Conservation (phyloP, 1,140 invertebrate species). For the Catajapyx aquilonaris region DNA sequence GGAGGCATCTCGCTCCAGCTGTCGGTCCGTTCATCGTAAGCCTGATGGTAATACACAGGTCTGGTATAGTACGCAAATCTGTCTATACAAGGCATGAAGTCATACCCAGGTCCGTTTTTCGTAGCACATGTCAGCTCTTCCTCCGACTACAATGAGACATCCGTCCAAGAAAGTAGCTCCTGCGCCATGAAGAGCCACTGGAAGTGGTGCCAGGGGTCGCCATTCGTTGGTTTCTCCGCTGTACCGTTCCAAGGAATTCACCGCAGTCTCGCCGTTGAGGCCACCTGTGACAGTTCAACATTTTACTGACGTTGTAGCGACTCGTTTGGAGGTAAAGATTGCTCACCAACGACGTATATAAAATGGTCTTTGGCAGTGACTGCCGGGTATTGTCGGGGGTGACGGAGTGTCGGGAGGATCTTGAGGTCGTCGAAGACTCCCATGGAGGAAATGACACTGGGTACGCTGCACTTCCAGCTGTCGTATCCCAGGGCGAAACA, state of each 20-base stretch:
- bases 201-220: slow-evolving; percentile 12
- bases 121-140: slow-evolving; percentile 11
- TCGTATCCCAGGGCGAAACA: slow-evolving; percentile 17
- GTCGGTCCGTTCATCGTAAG: slow-evolving; percentile 13
- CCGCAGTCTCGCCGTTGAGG: too few relatives aligned
- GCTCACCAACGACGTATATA: slow-evolving; percentile 14
- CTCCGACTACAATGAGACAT: slow-evolving; percentile 14
- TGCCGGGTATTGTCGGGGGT: slow-evolving; percentile 14
- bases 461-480: slow-evolving; percentile 15
- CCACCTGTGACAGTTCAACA: too few relatives aligned
- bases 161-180: slow-evolving; percentile 14
- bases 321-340: too few relatives aligned
- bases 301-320: too few relatives aligned
- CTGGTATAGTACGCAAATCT: too few relatives aligned
- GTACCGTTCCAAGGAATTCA: too few relatives aligned
- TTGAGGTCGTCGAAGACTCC: slow-evolving; percentile 10
- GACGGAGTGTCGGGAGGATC: slow-evolving; percentile 15
- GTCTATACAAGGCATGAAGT: too few relatives aligned
- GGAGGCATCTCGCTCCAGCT: slow-evolving; percentile 13
- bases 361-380: slow-evolving; percentile 12
- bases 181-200: slow-evolving; percentile 14
- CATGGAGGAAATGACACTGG: slow-evolving; percentile 6
- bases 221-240: slow-evolving; percentile 14
- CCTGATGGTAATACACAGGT: too few relatives aligned
- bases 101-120: slow-evolving; percentile 17